These are phyloP conservation scores for Galerucella calmariensis DNA, from an alignment of 2,888 invertebrate genomes.

Conservation along the genomic window DNA sequence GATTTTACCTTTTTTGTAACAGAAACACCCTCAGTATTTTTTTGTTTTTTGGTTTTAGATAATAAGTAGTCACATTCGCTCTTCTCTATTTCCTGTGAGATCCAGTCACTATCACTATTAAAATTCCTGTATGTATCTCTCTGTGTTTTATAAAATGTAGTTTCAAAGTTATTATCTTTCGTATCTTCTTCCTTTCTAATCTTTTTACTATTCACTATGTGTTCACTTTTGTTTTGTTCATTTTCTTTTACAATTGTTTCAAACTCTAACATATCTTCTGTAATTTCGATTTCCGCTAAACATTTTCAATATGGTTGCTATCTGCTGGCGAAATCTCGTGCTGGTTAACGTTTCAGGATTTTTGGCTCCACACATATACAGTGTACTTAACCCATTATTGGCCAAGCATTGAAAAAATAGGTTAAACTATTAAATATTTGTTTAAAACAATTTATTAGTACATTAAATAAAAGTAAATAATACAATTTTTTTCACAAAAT, in stretches of 20 bases:
- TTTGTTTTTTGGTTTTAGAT: not conserved
- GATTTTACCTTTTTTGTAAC: conserved; percentile 5
- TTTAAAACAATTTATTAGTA: too few species aligned
- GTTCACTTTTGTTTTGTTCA: not conserved
- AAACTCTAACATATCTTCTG: conserved; percentile 24
- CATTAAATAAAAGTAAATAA: too few species aligned
- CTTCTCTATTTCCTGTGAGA: too few species aligned
- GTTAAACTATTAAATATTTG: too few species aligned
- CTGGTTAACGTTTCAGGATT: conserved; percentile 40
- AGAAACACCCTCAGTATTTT: not conserved
- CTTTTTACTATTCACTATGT: conserved; percentile 15
- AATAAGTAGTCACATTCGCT: not conserved
- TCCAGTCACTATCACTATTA: too few species aligned
- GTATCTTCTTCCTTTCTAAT: conserved; percentile 14
- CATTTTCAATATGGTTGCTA: conserved; percentile 42
- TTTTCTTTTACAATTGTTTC: conserved; percentile 29
- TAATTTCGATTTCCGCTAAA: conserved; percentile 38
- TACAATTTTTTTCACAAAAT: too few species aligned
- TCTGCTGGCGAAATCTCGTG: conserved; percentile 42
- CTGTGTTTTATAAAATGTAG: not conserved
- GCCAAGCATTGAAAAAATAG: too few species aligned
- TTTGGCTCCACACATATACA: conserved; percentile 45
- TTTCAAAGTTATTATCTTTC: not conserved
- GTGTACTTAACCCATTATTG: conserved; percentile 27
- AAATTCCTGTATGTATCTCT: not conserved